phyloP scores from a whole-genome alignment of 2,888 invertebrate species.

The Buathra laborator region DNA sequence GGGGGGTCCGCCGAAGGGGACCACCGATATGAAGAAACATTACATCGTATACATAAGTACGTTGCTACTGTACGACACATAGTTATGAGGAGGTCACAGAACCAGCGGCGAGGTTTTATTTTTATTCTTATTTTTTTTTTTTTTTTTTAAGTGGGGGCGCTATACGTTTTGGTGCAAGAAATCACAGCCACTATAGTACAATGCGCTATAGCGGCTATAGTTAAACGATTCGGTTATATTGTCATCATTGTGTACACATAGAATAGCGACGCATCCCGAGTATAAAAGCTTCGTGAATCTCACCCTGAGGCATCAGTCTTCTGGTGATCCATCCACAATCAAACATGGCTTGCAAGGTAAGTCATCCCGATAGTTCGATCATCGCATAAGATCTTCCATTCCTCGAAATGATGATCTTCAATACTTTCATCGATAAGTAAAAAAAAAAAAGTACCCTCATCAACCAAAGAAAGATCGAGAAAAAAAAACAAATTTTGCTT shows the following conservation, averaged over 20 bases:
- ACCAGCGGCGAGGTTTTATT: conserved; percentile 43
- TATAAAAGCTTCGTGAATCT: conserved; percentile 80
- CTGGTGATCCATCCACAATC: conserved; percentile 76
- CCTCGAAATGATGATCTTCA: too few relatives aligned
- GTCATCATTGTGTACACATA: conserved; percentile 68
- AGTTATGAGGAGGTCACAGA: conserved; percentile 79
- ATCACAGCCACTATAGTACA: conserved; percentile 66
- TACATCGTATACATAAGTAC: conserved; percentile 61
- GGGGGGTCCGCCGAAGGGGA: conserved; percentile 39
- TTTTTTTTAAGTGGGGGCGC: conserved; percentile 72
- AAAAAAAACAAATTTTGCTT: not conserved
- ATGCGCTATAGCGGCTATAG: conserved; percentile 65
- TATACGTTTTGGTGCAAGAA: conserved; percentile 68
- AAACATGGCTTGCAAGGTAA: conserved; percentile 81
- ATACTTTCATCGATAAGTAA: too few relatives aligned
- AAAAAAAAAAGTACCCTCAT: too few relatives aligned
- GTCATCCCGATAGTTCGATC: conserved; percentile 18
- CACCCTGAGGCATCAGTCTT: conserved; percentile 80
- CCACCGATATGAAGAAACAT: conserved; percentile 66
- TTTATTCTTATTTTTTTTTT: conserved; percentile 39
- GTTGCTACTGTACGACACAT: conserved; percentile 69
- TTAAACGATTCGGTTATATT: conserved; percentile 73
- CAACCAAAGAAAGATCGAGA: too few relatives aligned
- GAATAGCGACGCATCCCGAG: conserved; percentile 71
- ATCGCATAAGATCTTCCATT: not conserved